phyloP scores from a whole-genome alignment of 2,888 invertebrate species.

The Nymphalis c-album region DNA sequence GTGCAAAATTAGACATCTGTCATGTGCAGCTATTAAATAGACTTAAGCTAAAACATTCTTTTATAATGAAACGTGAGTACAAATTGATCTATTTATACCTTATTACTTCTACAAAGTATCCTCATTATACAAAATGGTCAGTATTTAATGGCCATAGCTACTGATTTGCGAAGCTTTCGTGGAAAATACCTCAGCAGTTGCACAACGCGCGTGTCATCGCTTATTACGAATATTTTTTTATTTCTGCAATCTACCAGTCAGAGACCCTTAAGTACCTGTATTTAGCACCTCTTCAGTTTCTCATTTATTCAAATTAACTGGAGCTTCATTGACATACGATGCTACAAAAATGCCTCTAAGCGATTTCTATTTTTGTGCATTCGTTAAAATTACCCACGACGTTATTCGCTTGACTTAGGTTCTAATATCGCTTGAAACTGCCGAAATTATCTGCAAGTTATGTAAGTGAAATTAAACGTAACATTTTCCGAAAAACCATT shows the following conservation, averaged over 20 bases:
- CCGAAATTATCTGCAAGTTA: slow-evolving; percentile 12
- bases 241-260: slow-evolving; percentile 35
- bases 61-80: slow-evolving; percentile 31
- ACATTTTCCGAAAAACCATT: slow-evolving; percentile 37
- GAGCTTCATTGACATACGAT: slow-evolving; percentile 43
- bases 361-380: slow-evolving; percentile 22
- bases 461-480: slow-evolving; percentile 28
- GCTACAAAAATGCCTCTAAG: slow-evolving; percentile 33
- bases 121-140: slow-evolving; percentile 34
- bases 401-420: slow-evolving; percentile 19
- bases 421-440: slow-evolving; percentile 19
- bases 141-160: slow-evolving; percentile 21
- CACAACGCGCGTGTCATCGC: slow-evolving; percentile 37
- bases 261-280: slow-evolving; percentile 42
- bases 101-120: slow-evolving; percentile 33
- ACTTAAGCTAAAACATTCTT: slow-evolving; percentile 26
- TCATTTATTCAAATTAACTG: slow-evolving; percentile 46
- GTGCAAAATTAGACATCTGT: slow-evolving; percentile 25
- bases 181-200: slow-evolving; percentile 39
- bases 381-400: not conserved
- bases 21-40: slow-evolving; percentile 24
- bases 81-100: slow-evolving; percentile 36
- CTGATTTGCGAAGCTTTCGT: slow-evolving; percentile 36
- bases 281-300: slow-evolving; percentile 47
- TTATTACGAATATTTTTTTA: slow-evolving; percentile 35